Evolutionary conservation across 2,888 invertebrate species (phyloP), one percentile per base, ranked within the genome.

Genomic region (Mycogona germanica): DNA sequence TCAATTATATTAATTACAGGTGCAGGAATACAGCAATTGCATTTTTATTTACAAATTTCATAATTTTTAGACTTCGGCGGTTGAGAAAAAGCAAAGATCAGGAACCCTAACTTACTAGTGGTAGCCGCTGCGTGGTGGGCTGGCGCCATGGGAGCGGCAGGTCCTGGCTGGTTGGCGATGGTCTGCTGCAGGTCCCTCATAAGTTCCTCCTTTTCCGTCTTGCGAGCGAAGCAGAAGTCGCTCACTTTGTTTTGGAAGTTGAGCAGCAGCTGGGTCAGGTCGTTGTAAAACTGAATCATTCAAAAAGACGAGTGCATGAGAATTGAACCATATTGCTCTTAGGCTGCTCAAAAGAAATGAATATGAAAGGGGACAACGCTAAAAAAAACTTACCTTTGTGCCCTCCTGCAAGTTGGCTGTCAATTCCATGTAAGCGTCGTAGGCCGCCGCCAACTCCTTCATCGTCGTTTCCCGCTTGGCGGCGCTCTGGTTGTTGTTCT

Each of bases 201-300:
- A 62, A 97, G 73, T 70, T 99, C 98, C 64, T 99, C 98, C 70
- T 97, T 97, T 72, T 99, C 98, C 1, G 97, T 97, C 75, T 92
- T 92, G 30, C 98, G 84, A 37, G 98, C 98, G 73, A 98, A 98
- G 70, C 93, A 93, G 72, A 87, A 97, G 75, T 99, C 98, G 6
- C 86, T 83, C 57, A 97, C 88, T 74, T 97, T 97, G 73, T 87
- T 93, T 77, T 98, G 98, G 74, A 95, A 91, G 54, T 84, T 83
- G 19, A 97, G 82, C 67, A 98, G 75, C 64, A 98, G 73, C 77
- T 93, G 77, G 4, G 76, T 76, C 55, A 76, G 65, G 62, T 77
- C 76, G 62, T 74, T 75, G 66, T 76, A 76, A 65, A 76, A 76
- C 73, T 75, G 64, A 17, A 30, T 14, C n/a, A n/a, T 32, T 41